These are phyloP conservation scores for Cydia amplana DNA, from an alignment of 1,140 invertebrate genomes.

Conservation along the genomic window DNA sequence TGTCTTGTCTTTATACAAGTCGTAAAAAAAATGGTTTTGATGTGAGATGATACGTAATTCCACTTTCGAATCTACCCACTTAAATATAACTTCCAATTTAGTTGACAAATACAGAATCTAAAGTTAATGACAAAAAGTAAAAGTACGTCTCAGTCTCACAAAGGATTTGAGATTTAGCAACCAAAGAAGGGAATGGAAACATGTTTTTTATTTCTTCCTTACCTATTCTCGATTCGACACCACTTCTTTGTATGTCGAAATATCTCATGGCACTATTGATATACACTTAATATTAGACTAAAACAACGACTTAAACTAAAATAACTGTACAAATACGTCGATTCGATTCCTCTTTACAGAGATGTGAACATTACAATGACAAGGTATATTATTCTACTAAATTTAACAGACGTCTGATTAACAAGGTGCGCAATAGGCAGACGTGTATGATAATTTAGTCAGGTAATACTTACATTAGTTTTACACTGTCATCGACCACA, in stretches of 20 bases:
- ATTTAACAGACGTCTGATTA: constrained; percentile 39
- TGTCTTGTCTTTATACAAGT: constrained; percentile 1
- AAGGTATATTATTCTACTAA: constrained; percentile 58
- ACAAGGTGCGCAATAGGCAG: constrained; percentile 31
- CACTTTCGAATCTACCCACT: background rate
- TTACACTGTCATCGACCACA: constrained; percentile 76
- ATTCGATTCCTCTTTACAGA: constrained; percentile 45
- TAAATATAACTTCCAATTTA: background rate
- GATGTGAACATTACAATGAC: constrained; percentile 65
- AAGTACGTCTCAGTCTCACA: constrained; percentile 68
- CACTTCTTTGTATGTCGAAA: constrained; percentile 37
- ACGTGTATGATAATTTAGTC: constrained; percentile 47
- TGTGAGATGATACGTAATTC: constrained; percentile 23
- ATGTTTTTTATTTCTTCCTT: constrained; percentile 60
- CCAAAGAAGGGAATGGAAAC: constrained; percentile 67
- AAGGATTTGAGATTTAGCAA: constrained; percentile 75
- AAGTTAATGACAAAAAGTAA: constrained; percentile 64
- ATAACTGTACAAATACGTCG: constrained; percentile 51
- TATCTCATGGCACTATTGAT: constrained; percentile 57
- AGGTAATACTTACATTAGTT: constrained; percentile 76
- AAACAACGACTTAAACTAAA: constrained; percentile 50
- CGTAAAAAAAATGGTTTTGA: background rate
- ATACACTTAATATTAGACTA: constrained; percentile 49
- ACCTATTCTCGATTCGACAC: constrained; percentile 53
- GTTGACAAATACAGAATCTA: constrained; percentile 28